A percentile compares a stretch with the other conserved stretches of the same genome.
These are phyloP conservation scores for Palloptera scutellata DNA, from an alignment of 2,888 invertebrate genomes.

Conservation along the genomic window DNA sequence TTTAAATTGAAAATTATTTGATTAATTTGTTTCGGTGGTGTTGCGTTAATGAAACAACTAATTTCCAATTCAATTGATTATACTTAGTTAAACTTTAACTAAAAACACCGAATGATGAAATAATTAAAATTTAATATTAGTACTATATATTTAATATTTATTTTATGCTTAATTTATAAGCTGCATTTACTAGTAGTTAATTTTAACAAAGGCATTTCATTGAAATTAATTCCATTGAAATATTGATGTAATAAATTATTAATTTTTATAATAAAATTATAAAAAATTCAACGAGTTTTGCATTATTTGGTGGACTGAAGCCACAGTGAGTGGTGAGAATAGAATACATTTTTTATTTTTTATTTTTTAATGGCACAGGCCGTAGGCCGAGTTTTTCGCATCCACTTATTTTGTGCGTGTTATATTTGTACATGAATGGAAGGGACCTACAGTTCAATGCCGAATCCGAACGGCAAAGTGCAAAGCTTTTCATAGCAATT, in stretches of 20 bases:
- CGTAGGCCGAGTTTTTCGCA: too few relatives aligned
- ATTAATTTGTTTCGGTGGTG: conserved; percentile 58
- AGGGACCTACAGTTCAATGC: too few relatives aligned
- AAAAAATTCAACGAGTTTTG: too few relatives aligned
- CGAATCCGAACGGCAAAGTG: too few relatives aligned
- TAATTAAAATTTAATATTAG: background rate
- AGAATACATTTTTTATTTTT: too few relatives aligned
- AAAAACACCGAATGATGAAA: conserved; percentile 13
- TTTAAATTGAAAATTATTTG: conserved; percentile 53
- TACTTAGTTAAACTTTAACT: conserved; percentile 31
- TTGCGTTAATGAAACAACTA: conserved; percentile 39
- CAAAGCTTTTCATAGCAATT: too few relatives aligned
- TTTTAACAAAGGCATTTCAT: conserved; percentile 29
- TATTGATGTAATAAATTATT: conserved; percentile 34
- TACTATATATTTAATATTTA: conserved; percentile 23
- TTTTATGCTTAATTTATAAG: conserved; percentile 51
- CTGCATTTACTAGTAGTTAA: conserved; percentile 63
- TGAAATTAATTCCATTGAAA: conserved; percentile 24
- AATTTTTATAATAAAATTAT: conserved; percentile 25
- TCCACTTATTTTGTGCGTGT: too few relatives aligned
- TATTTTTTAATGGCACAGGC: too few relatives aligned
- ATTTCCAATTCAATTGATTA: conserved; percentile 10
- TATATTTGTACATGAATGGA: too few relatives aligned
- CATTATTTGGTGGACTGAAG: too few relatives aligned
- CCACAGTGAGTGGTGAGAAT: too few relatives aligned